Evolutionary conservation across 2,888 invertebrate species (phyloP).

Genomic region (Andrena minutula): DNA sequence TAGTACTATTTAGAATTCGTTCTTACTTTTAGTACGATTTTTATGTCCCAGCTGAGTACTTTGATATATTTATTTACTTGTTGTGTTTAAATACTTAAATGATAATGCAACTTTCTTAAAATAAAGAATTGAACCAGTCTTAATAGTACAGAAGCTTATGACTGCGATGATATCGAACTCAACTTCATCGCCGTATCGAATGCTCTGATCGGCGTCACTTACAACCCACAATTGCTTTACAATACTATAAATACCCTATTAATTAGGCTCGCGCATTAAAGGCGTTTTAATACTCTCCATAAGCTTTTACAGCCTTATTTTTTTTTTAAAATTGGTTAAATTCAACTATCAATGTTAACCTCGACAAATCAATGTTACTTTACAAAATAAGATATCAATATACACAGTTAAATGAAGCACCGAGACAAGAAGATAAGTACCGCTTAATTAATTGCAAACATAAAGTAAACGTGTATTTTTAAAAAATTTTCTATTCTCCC

Average conservation of each 20-base stretch:
- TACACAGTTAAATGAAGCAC: neutral
- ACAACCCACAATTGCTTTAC: conserved; percentile 10
- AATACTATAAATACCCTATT: conserved; percentile 17
- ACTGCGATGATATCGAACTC: conserved; percentile 1
- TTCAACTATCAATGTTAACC: neutral
- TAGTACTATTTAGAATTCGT: conserved; percentile 22
- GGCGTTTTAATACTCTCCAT: conserved; percentile 19
- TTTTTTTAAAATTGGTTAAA: conserved; percentile 2
- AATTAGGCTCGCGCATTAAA: conserved; percentile 49
- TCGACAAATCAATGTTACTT: neutral
- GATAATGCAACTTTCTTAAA: conserved; percentile 24
- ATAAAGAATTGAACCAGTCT: conserved; percentile 43
- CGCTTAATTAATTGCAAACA: conserved; percentile 3
- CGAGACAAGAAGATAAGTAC: conserved; percentile 17
- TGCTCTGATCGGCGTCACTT: conserved; percentile 9
- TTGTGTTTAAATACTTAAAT: conserved; percentile 17
- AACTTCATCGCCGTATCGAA: conserved; percentile 32
- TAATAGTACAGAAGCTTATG: conserved; percentile 19
- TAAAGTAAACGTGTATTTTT: conserved; percentile 31
- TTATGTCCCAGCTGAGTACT: conserved; percentile 26
- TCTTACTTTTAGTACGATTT: conserved; percentile 22
- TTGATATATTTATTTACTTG: conserved; percentile 20
- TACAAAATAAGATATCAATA: conserved; percentile 18
- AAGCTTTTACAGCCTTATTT: conserved; percentile 3
- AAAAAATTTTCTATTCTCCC: conserved; percentile 4